Evolutionary conservation across 1,140 invertebrate species (phyloP).

Genomic region (Drosophila kikkawai): DNA sequence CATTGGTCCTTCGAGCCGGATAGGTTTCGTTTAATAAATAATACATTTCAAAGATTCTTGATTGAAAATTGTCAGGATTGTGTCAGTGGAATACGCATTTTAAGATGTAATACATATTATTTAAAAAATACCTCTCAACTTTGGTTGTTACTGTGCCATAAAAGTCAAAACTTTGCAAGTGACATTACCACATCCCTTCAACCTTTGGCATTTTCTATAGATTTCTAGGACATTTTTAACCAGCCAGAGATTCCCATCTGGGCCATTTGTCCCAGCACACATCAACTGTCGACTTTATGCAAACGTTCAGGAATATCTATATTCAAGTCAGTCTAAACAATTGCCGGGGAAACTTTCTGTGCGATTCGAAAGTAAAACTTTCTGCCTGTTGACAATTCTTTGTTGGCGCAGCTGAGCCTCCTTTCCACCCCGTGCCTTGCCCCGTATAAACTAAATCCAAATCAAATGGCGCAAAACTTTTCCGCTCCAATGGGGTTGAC

Average conservation of each 20-base stretch:
- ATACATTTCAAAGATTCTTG: background rate
- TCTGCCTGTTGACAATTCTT: constrained; percentile 65
- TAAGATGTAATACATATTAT: background rate
- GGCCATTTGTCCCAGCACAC: constrained; percentile 1
- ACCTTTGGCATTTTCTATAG: background rate
- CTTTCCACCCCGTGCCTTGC: background rate
- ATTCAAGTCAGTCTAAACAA: constrained; percentile 58
- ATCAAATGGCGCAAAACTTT: constrained; percentile 78
- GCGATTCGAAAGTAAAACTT: constrained; percentile 77
- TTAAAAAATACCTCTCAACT: background rate
- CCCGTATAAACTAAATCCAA: constrained; percentile 45
- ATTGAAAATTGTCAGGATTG: background rate
- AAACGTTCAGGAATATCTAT: constrained; percentile 33
- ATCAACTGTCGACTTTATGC: constrained; percentile 56
- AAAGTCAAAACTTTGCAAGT: background rate
- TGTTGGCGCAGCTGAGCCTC: constrained; percentile 72
- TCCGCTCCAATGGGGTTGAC: constrained; percentile 56
- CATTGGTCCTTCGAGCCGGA: too few species aligned
- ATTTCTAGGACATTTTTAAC: background rate
- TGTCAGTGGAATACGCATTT: background rate
- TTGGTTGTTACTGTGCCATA: background rate
- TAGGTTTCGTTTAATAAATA: too few species aligned
- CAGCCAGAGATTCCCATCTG: constrained; percentile 26
- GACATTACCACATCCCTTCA: background rate
- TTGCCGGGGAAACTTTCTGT: constrained; percentile 61